Conservation (phyloP, 2,113 vertebrate species). For the Cynoglossus semilaevis region DNA sequence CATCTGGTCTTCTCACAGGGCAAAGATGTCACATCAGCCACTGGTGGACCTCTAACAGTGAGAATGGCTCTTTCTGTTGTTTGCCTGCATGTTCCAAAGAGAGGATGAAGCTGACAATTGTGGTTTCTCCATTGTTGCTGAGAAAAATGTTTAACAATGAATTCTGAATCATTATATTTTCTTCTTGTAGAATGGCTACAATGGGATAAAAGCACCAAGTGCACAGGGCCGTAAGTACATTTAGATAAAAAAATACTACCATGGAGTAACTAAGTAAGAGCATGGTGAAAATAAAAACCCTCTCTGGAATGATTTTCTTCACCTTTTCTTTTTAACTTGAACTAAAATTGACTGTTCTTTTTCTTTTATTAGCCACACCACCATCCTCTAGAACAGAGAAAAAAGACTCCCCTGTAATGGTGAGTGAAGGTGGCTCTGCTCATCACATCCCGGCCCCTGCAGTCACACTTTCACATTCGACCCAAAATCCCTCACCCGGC, state of each 20-base stretch:
- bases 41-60: slow-evolving; percentile 61
- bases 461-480: slow-evolving; percentile 78
- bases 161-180: background rate
- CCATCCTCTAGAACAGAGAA: slow-evolving; percentile 74
- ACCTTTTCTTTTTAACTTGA: too few species aligned
- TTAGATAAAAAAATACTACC: slow-evolving; percentile 8
- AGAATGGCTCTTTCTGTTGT: slow-evolving; percentile 3
- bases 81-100: background rate
- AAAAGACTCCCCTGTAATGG: slow-evolving; percentile 78
- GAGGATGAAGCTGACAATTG: background rate
- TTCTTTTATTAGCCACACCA: slow-evolving; percentile 68
- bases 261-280: too few species aligned
- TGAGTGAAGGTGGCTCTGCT: slow-evolving; percentile 69
- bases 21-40: slow-evolving; percentile 61
- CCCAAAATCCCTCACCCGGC: slow-evolving; percentile 83
- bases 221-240: slow-evolving; percentile 84
- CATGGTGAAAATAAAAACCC: too few species aligned
- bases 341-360: background rate
- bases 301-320: too few species aligned
- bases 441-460: slow-evolving; percentile 76
- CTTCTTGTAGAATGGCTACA: slow-evolving; percentile 85
- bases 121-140: background rate
- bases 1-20: slow-evolving; percentile 67
- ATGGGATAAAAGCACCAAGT: slow-evolving; percentile 78
- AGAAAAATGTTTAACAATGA: background rate